Conservation (phyloP, 2,797 vertebrate species). For the Acanthornis magna region DNA sequence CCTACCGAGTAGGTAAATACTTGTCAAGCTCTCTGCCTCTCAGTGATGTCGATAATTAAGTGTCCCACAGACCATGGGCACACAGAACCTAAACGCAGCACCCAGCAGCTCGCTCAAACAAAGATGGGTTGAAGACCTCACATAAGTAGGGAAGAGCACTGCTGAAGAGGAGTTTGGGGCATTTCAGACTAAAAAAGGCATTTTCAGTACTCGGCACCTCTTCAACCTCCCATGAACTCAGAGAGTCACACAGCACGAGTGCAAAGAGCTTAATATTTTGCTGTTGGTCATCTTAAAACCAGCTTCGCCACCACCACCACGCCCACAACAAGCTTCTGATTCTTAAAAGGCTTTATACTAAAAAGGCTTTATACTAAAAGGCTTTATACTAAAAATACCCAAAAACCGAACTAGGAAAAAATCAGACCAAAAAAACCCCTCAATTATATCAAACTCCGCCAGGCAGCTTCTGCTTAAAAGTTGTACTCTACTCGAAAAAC, state of each 20-base stretch:
- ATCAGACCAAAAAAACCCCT: background rate
- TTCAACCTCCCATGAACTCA: background rate
- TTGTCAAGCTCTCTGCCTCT: background rate
- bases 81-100: background rate
- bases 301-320: background rate
- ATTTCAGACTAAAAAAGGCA: background rate
- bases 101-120: background rate
- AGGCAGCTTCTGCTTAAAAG: background rate
- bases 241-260: accelerated
- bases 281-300: background rate
- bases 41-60: background rate
- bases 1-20: background rate
- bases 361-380: background rate
- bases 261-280: background rate
- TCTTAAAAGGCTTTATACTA: background rate
- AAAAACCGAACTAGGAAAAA: background rate
- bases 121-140: background rate
- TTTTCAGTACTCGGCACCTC: background rate
- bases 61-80: background rate
- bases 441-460: background rate
- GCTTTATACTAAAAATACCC: background rate
- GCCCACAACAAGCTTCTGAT: background rate
- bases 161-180: background rate
- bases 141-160: background rate
- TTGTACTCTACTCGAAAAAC: background rate